phyloP scores from a whole-genome alignment of 2,113 vertebrate genomes.

The Prietella phreatophila region DNA sequence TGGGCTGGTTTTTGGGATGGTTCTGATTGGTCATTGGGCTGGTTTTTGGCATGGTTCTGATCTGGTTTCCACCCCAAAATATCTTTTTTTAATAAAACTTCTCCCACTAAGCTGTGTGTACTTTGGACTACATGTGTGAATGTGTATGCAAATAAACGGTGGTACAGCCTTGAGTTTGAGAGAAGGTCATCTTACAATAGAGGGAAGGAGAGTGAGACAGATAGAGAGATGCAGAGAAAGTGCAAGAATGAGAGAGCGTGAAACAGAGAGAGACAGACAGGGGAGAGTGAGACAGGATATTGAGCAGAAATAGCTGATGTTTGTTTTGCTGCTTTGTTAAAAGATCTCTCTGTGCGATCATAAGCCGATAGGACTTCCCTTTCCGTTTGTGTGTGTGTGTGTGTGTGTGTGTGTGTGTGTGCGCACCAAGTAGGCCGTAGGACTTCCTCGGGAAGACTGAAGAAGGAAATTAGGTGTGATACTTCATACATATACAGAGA shows the following conservation, averaged over 20 bases:
- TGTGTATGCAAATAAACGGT: neutral
- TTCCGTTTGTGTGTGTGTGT: constrained; percentile 35
- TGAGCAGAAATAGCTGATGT: neutral
- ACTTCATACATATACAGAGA: constrained; percentile 41
- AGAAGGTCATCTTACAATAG: neutral
- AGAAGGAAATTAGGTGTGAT: constrained; percentile 36
- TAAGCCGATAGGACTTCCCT: neutral
- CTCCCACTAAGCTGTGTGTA: too few species aligned
- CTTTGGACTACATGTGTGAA: neutral
- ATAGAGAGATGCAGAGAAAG: neutral
- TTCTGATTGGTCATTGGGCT: neutral
- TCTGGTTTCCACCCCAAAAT: neutral
- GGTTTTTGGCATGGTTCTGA: neutral
- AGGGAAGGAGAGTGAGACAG: neutral
- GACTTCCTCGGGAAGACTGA: constrained; percentile 52
- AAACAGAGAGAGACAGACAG: neutral
- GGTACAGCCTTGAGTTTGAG: neutral
- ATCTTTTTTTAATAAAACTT: neutral
- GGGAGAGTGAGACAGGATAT: neutral
- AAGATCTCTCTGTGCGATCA: neutral
- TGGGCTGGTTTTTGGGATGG: neutral
- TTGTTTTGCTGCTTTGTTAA: constrained; percentile 7
- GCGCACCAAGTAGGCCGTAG: constrained; percentile 22
- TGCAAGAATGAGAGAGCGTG: neutral
- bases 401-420: neutral